Conservation (phyloP, 1,140 invertebrate species). For the Pantala flavescens region DNA sequence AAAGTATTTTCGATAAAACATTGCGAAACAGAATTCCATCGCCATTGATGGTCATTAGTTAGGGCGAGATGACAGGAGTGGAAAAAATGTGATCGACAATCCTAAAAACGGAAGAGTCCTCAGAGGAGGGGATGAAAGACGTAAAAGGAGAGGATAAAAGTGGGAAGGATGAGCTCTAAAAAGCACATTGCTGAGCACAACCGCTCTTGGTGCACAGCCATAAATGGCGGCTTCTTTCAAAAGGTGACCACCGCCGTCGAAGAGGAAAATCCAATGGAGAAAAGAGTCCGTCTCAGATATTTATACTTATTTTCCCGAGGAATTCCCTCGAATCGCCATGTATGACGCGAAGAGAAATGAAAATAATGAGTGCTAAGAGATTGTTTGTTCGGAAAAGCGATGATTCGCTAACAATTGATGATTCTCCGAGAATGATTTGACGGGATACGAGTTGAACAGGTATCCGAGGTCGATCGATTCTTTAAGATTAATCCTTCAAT, state of each 20-base stretch:
- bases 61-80: neutral
- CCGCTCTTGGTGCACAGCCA: neutral
- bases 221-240: neutral
- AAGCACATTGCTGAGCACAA: neutral
- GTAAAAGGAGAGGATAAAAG: neutral
- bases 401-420: too few relatives aligned
- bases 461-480: too few relatives aligned
- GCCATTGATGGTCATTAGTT: slow-evolving; percentile 1
- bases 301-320: too few relatives aligned
- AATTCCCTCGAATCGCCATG: too few relatives aligned
- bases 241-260: neutral
- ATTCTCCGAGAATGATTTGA: too few relatives aligned
- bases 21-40: neutral
- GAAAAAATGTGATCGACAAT: slow-evolving; percentile 10
- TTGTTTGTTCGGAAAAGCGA: too few relatives aligned
- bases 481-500: too few relatives aligned
- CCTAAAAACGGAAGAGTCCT: neutral
- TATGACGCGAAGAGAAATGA: too few relatives aligned
- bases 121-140: neutral
- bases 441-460: too few relatives aligned
- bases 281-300: too few relatives aligned
- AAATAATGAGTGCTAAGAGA: too few relatives aligned
- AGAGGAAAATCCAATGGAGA: neutral
- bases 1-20: neutral
- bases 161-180: neutral